phyloP scores from a whole-genome alignment of 2,113 vertebrate species.

The Paradoxurus hermaphroditus region DNA sequence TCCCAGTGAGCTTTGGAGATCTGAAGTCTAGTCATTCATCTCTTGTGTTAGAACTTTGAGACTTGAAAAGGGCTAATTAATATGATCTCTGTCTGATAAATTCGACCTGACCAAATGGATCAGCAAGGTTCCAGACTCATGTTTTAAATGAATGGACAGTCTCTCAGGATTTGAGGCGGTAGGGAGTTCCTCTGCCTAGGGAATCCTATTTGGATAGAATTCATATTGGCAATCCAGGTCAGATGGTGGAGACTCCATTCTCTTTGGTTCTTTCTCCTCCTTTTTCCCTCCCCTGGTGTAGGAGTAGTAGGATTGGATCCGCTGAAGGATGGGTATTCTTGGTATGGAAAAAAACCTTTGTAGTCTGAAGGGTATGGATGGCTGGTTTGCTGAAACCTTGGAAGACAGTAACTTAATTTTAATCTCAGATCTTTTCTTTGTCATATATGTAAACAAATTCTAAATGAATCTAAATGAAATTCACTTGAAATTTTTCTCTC shows the following conservation, averaged over 20 bases:
- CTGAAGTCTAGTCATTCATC: neutral
- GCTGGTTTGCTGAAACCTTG: neutral
- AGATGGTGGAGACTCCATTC: neutral
- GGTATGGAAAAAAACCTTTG: neutral
- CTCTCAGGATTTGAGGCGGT: neutral
- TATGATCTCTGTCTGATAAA: neutral
- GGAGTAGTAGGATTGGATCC: neutral
- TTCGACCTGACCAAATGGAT: neutral
- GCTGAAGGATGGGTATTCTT: neutral
- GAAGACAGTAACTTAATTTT: neutral
- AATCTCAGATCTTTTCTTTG: neutral
- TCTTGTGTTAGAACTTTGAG: neutral
- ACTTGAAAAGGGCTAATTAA: neutral
- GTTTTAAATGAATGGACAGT: neutral
- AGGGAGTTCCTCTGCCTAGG: neutral
- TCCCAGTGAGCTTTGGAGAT: neutral
- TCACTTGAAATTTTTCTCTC: neutral
- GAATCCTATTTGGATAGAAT: neutral
- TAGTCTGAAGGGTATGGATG: neutral
- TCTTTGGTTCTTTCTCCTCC: neutral
- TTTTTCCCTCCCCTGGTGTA: neutral
- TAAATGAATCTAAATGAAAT: neutral
- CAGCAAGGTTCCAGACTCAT: neutral
- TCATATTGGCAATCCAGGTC: neutral
- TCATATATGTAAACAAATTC: neutral